Evolutionary conservation across 2,888 invertebrate genomes (phyloP).

Genomic region (Eilema sororculum): DNA sequence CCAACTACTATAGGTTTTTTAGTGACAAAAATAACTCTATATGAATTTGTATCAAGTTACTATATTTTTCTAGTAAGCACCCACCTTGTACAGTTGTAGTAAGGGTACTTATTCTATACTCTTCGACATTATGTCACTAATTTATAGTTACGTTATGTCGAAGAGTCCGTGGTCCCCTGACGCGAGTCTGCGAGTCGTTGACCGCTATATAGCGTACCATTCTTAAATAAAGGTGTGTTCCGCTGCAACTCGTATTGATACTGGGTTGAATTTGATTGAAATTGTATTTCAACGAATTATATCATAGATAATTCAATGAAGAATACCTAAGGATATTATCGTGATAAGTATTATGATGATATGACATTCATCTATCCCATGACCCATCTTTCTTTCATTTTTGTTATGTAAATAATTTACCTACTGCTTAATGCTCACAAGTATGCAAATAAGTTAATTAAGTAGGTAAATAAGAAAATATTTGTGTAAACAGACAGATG

Average conservation of each 20-base stretch:
- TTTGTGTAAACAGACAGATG: no score
- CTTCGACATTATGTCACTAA: constrained; percentile 6
- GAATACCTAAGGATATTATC: neutral
- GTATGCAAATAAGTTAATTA: neutral
- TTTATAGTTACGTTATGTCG: constrained; percentile 25
- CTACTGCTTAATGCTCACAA: neutral
- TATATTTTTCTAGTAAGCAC: constrained; percentile 1
- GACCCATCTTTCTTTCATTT: neutral
- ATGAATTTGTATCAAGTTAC: constrained; percentile 17
- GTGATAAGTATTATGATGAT: no score
- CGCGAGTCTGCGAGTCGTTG: constrained; percentile 35
- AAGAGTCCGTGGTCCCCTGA: constrained; percentile 20
- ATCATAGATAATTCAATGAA: neutral
- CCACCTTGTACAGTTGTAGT: constrained; percentile 18
- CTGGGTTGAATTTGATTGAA: constrained; percentile 15
- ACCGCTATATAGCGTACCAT: constrained; percentile 34
- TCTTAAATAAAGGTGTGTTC: constrained; percentile 20
- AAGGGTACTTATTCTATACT: constrained; percentile 21
- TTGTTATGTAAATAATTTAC: neutral
- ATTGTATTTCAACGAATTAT: neutral
- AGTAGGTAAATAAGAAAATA: no score
- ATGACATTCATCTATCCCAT: neutral
- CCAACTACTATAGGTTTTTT: neutral
- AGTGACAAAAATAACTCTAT: neutral
- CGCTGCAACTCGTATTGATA: constrained; percentile 26